A percentile compares a stretch with the other conserved stretches of the same genome.
phyloP scores from a whole-genome alignment of 1,140 invertebrate genomes.

The Drosophila kikkawai region DNA sequence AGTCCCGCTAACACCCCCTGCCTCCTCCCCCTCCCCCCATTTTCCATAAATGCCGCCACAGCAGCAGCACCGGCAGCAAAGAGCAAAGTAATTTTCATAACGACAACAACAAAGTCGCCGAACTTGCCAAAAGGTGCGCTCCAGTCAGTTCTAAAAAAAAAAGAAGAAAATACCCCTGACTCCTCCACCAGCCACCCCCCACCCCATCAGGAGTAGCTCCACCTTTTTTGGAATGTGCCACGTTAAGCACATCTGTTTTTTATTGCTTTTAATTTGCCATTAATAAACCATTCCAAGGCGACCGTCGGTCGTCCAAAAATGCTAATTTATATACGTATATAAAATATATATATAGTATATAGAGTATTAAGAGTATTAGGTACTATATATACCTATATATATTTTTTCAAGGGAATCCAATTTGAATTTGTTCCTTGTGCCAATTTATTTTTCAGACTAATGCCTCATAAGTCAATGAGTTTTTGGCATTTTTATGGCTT shows the following conservation, averaged over 20 bases:
- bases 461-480: conserved; percentile 78
- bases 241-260: conserved; percentile 85
- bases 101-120: conserved; percentile 72
- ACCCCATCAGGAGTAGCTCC: conserved; percentile 1
- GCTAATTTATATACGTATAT: conserved; percentile 74
- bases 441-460: conserved; percentile 19
- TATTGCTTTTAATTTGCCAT: conserved; percentile 85
- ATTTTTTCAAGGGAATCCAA: conserved; percentile 33
- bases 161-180: not conserved
- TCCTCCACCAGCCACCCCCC: not conserved
- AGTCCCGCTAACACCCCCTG: not conserved
- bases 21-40: not conserved
- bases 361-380: conserved; percentile 51
- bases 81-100: conserved; percentile 83
- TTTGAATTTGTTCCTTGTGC: conserved; percentile 50
- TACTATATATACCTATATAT: conserved; percentile 32
- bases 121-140: conserved; percentile 75
- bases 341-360: conserved; percentile 57
- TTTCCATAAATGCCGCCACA: conserved; percentile 46
- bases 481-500: conserved; percentile 78
- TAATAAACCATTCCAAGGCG: conserved; percentile 83
- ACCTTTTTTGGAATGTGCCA: conserved; percentile 74
- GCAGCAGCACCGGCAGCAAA: conserved; percentile 68
- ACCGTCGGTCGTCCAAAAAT: conserved; percentile 65
- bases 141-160: conserved; percentile 31